Conservation (phyloP, 2,888 invertebrate genomes). For the Andrena trimmerana region DNA sequence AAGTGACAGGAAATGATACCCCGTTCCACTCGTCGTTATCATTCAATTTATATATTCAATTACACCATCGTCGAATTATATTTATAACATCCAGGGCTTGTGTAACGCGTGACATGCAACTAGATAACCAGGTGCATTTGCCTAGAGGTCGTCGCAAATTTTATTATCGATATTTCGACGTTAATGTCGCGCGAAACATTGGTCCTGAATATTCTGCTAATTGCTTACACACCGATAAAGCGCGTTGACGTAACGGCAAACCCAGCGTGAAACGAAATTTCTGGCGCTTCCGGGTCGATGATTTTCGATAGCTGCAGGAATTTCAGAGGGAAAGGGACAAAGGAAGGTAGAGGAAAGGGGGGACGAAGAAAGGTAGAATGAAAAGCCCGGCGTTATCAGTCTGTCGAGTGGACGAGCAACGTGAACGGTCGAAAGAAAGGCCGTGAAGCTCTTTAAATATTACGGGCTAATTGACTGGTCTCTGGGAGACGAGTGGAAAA, state of each 20-base stretch:
- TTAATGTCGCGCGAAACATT: conserved; percentile 14
- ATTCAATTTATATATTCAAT: no score
- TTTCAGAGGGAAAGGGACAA: no score
- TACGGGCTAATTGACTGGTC: conserved; percentile 42
- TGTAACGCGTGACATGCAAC: background rate
- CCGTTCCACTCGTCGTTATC: conserved; percentile 1
- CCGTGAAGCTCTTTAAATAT: conserved; percentile 41
- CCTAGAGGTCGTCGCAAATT: conserved; percentile 19
- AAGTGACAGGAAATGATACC: conserved; percentile 7
- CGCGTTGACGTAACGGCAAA: background rate
- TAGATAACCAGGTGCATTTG: conserved; percentile 33
- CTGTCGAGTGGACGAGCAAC: background rate
- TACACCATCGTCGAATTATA: conserved; percentile 32
- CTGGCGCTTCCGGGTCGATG: conserved; percentile 1
- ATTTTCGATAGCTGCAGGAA: background rate
- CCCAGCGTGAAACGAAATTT: background rate
- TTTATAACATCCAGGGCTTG: background rate
- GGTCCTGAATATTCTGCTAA: conserved; percentile 29
- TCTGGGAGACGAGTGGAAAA: conserved; percentile 4
- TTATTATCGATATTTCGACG: conserved; percentile 29
- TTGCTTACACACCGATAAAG: conserved; percentile 10
- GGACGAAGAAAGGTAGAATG: background rate
- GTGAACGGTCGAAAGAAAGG: background rate
- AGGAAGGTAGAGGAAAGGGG: background rate
- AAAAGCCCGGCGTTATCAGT: conserved; percentile 14